phyloP scores from a whole-genome alignment of 2,888 invertebrate genomes.

The Tethea ocularis region DNA sequence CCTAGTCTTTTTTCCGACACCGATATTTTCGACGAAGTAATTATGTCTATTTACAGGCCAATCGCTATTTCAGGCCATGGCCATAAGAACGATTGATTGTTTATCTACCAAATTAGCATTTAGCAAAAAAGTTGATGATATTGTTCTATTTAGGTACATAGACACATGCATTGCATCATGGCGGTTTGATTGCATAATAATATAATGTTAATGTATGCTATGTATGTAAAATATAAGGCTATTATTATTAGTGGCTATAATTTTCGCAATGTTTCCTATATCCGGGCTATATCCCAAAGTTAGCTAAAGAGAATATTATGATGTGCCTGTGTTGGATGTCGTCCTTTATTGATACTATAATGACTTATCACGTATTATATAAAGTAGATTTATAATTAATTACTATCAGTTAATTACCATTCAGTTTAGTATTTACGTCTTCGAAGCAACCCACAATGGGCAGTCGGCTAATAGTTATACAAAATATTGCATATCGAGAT shows the following conservation, averaged over 20 bases:
- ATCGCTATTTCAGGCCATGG: constrained; percentile 43
- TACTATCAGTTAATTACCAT: background rate
- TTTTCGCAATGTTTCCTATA: background rate
- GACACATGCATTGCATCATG: constrained; percentile 10
- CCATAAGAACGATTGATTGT: constrained; percentile 38
- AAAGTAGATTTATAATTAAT: background rate
- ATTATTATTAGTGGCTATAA: too few relatives aligned
- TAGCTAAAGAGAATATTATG: too few relatives aligned
- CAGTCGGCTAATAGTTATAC: background rate
- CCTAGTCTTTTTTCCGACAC: background rate
- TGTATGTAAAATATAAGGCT: too few relatives aligned
- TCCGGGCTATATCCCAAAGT: background rate
- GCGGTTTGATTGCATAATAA: constrained; percentile 10
- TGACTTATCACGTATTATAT: too few relatives aligned
- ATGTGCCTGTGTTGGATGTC: too few relatives aligned
- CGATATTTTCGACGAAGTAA: constrained; percentile 17
- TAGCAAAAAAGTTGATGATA: constrained; percentile 19
- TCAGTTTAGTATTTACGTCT: too few relatives aligned
- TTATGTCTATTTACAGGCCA: constrained; percentile 19
- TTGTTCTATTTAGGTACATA: constrained; percentile 11
- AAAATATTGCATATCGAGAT: background rate
- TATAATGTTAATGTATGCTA: too few relatives aligned
- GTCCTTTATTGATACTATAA: too few relatives aligned
- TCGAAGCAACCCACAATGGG: background rate
- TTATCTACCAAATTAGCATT: constrained; percentile 48